A percentile compares a stretch with the other conserved stretches of the same genome.
These are phyloP conservation scores for Cephus pulcher DNA, from an alignment of 2,888 invertebrate genomes.

Conservation along the genomic window DNA sequence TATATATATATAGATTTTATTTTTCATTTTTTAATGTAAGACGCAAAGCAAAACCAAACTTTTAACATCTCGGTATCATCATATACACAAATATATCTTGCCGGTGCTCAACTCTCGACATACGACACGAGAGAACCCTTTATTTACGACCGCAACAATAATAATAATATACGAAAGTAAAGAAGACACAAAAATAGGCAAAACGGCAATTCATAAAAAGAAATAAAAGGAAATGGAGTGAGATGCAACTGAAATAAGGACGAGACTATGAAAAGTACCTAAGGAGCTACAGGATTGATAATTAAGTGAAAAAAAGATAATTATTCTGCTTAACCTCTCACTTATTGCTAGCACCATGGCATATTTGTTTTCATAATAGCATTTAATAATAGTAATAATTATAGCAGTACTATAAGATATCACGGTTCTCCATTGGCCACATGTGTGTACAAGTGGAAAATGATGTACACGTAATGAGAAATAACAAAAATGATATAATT, in stretches of 20 bases:
- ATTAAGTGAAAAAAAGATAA: not conserved
- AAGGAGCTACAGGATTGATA: not conserved
- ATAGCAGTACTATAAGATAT: not conserved
- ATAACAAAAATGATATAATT: not conserved
- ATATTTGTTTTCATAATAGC: not conserved
- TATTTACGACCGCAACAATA: not conserved
- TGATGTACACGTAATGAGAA: not conserved
- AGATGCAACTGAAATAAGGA: not conserved
- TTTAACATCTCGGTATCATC: conserved; percentile 32
- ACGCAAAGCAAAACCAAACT: conserved; percentile 56
- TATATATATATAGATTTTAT: not conserved
- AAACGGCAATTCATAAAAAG: not conserved
- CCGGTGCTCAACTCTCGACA: conserved; percentile 34
- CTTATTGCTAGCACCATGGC: not conserved
- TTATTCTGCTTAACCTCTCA: not conserved
- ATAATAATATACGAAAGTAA: not conserved
- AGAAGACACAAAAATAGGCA: not conserved
- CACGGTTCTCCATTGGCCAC: not conserved
- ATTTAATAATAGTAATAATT: not conserved
- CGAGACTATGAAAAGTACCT: not conserved
- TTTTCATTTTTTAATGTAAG: conserved; percentile 31
- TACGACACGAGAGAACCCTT: not conserved
- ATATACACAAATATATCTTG: conserved; percentile 35
- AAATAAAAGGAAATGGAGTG: not conserved
- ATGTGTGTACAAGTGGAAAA: not conserved